phyloP scores from a whole-genome alignment of 2,113 vertebrate genomes.

The Polypterus bichir region DNA sequence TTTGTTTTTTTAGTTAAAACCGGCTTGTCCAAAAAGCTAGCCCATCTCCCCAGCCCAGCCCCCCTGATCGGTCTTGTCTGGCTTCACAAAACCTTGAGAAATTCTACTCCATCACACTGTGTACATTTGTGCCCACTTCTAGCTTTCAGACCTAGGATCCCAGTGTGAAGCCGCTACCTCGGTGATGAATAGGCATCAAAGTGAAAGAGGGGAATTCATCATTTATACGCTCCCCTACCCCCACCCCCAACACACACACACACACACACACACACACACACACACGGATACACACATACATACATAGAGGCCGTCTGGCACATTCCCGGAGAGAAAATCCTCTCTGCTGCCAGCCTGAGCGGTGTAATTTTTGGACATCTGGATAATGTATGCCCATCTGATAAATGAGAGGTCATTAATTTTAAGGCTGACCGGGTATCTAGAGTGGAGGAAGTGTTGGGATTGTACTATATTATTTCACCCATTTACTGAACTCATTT shows the following conservation, averaged over 20 bases:
- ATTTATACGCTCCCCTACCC: constrained; percentile 4
- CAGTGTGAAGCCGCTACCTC: constrained; percentile 25
- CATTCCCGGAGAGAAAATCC: neutral
- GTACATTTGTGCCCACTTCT: constrained; percentile 22
- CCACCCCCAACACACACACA: constrained; percentile 9
- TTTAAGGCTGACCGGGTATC: too few species aligned
- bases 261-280: constrained; percentile 25
- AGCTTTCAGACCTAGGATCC: constrained; percentile 18
- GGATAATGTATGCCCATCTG: too few species aligned
- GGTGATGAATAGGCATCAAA: constrained; percentile 20
- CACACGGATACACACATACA: constrained; percentile 11
- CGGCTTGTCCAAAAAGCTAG: too few species aligned
- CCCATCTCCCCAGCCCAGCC: neutral
- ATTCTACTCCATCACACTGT: constrained; percentile 17
- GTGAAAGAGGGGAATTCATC: constrained; percentile 24
- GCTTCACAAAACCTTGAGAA: constrained; percentile 24
- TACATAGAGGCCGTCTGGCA: neutral
- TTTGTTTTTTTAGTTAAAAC: too few species aligned
- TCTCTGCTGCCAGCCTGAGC: neutral
- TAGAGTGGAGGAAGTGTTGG: too few species aligned
- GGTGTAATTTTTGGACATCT: neutral
- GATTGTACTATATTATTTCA: too few species aligned
- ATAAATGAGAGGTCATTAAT: too few species aligned
- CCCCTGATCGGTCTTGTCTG: neutral
- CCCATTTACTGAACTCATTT: too few species aligned